These are phyloP conservation scores for Drosophila recens DNA, from an alignment of 2,888 invertebrate species.

Conservation along the genomic window DNA sequence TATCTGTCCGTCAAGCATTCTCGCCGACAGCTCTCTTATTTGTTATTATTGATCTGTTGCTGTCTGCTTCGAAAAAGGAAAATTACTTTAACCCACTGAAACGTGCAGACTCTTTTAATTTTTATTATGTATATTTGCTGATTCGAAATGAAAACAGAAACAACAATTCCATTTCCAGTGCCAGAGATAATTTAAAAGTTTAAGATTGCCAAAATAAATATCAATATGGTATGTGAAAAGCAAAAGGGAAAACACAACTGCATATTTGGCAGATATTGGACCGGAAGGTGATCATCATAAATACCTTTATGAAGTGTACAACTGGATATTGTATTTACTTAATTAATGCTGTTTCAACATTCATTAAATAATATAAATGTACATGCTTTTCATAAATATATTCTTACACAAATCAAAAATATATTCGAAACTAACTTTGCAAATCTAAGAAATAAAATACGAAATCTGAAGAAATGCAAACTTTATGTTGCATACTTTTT, in stretches of 20 bases:
- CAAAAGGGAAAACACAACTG: conserved; percentile 16
- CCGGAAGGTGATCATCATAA: conserved; percentile 2
- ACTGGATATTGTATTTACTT: neutral
- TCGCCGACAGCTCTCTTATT: neutral
- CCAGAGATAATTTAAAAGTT: conserved; percentile 66
- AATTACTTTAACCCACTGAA: conserved; percentile 29
- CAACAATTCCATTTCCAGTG: conserved; percentile 33
- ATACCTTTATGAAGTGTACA: neutral
- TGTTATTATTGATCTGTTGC: conserved; percentile 37
- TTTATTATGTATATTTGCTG: conserved; percentile 69
- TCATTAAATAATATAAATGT: too few species aligned
- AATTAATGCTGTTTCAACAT: neutral
- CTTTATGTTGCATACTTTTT: conserved; percentile 48
- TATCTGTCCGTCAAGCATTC: neutral
- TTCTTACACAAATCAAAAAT: neutral
- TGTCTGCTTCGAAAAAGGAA: conserved; percentile 36
- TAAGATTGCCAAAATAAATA: conserved; percentile 40
- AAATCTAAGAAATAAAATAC: neutral
- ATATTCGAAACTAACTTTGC: neutral
- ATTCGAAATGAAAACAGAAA: conserved; percentile 68
- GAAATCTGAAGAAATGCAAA: neutral
- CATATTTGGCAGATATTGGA: conserved; percentile 7
- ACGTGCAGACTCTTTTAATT: conserved; percentile 45
- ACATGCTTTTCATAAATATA: too few species aligned
- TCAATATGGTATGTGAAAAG: conserved; percentile 13